Conservation (phyloP, 2,888 invertebrate species). For the Troilus luridus region DNA sequence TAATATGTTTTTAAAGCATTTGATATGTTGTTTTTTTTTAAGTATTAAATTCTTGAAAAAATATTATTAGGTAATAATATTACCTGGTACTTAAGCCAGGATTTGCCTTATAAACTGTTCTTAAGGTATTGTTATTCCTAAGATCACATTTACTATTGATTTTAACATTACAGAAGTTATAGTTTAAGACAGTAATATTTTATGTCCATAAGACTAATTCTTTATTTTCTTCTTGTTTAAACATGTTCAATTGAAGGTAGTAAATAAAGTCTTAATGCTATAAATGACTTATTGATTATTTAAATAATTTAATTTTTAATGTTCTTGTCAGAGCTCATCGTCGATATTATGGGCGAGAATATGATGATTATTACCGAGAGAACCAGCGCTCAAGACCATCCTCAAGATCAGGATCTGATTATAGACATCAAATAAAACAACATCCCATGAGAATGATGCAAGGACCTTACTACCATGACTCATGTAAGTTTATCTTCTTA, state of each 20-base stretch:
- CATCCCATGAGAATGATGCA: slow-evolving; percentile 38
- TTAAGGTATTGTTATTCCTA: background rate
- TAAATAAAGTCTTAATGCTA: background rate
- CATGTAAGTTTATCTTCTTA: slow-evolving; percentile 43
- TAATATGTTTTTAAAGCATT: background rate
- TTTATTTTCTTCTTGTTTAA: background rate
- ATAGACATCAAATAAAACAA: slow-evolving; percentile 61
- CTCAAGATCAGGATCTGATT: slow-evolving; percentile 67
- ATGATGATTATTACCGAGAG: slow-evolving; percentile 64
- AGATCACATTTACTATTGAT: background rate
- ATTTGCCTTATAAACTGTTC: too few species aligned
- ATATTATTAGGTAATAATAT: too few species aligned
- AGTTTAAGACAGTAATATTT: background rate
- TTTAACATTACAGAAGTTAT: background rate
- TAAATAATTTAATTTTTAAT: background rate
- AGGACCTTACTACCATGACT: slow-evolving; percentile 61
- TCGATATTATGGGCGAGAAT: slow-evolving; percentile 62
- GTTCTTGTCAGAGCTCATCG: slow-evolving; percentile 61
- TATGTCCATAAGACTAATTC: background rate
- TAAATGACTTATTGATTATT: background rate
- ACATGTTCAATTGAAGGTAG: background rate
- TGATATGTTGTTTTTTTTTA: too few species aligned
- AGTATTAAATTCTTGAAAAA: too few species aligned
- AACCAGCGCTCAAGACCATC: slow-evolving; percentile 66
- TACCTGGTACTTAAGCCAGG: too few species aligned